Percentiles rank a stretch among this genome's conserved stretches.
Evolutionary conservation across 1,140 invertebrate genomes (phyloP).

Genomic region (Drosophila kurseongensis): DNA sequence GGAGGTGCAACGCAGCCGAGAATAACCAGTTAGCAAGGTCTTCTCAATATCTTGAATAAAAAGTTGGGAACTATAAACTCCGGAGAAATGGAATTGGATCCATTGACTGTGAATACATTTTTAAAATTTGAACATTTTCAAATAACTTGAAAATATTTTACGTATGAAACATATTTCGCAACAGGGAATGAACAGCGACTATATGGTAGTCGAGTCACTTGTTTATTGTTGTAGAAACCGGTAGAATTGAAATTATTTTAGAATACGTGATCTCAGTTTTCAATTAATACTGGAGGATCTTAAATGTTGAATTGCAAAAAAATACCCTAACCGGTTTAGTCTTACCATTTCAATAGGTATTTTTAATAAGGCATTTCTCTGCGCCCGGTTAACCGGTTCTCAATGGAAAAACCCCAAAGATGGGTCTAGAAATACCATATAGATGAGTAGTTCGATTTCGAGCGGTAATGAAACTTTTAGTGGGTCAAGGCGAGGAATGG

Average conservation of each 20-base stretch:
- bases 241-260: constrained; percentile 27
- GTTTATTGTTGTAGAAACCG: constrained; percentile 13
- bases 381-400: constrained; percentile 28
- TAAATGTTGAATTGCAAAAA: constrained; percentile 20
- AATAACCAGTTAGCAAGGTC: constrained; percentile 50
- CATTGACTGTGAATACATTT: too few species aligned
- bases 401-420: constrained; percentile 6
- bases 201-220: neutral
- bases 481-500: constrained; percentile 26
- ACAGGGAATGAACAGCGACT: neutral
- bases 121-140: too few species aligned
- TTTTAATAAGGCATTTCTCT: constrained; percentile 16
- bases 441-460: constrained; percentile 21
- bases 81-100: too few species aligned
- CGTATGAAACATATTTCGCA: neutral
- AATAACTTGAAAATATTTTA: neutral
- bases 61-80: too few species aligned
- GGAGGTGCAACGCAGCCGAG: constrained; percentile 19
- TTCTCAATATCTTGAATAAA: neutral
- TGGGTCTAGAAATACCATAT: constrained; percentile 45
- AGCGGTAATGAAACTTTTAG: constrained; percentile 13
- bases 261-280: constrained; percentile 21
- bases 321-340: constrained; percentile 17
- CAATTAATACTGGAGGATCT: constrained; percentile 27
- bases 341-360: constrained; percentile 6